These are phyloP conservation scores for Drosophila greeni DNA, from an alignment of 2,888 invertebrate genomes.

Conservation along the genomic window DNA sequence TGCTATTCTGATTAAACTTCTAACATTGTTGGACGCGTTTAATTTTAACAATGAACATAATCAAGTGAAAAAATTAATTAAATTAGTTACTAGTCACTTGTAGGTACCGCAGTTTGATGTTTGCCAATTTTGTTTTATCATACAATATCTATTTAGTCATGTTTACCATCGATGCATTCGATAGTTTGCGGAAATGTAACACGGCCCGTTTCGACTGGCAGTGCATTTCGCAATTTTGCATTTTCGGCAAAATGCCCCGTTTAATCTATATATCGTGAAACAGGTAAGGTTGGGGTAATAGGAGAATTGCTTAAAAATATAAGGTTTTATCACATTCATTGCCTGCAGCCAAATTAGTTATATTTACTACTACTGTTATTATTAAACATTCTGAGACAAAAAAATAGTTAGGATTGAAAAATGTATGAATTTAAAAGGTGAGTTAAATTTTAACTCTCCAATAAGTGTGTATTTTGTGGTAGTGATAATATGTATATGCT, in stretches of 20 bases:
- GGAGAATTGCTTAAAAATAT: background rate
- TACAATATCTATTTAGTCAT: slow-evolving; percentile 3
- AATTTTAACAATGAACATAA: background rate
- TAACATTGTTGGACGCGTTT: background rate
- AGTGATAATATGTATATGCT: too few relatives aligned
- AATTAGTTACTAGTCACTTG: slow-evolving; percentile 15
- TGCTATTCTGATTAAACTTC: background rate
- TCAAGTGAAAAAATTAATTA: slow-evolving; percentile 13
- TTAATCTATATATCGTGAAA: background rate
- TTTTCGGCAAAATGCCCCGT: background rate
- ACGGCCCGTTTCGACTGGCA: background rate
- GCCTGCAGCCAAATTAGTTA: too few relatives aligned
- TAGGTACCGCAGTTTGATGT: background rate
- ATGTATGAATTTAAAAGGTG: too few relatives aligned
- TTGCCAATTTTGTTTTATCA: slow-evolving; percentile 2
- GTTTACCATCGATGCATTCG: slow-evolving; percentile 7
- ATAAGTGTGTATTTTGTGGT: too few relatives aligned
- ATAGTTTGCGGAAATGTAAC: background rate
- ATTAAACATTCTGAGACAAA: too few relatives aligned
- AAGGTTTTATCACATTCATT: too few relatives aligned
- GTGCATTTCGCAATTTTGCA: background rate
- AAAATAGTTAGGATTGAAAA: too few relatives aligned
- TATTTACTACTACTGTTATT: too few relatives aligned
- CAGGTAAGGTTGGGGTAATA: background rate
- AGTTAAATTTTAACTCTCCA: too few relatives aligned